phyloP scores from a whole-genome alignment of 2,888 invertebrate species.

The Lamellibrachia columna region DNA sequence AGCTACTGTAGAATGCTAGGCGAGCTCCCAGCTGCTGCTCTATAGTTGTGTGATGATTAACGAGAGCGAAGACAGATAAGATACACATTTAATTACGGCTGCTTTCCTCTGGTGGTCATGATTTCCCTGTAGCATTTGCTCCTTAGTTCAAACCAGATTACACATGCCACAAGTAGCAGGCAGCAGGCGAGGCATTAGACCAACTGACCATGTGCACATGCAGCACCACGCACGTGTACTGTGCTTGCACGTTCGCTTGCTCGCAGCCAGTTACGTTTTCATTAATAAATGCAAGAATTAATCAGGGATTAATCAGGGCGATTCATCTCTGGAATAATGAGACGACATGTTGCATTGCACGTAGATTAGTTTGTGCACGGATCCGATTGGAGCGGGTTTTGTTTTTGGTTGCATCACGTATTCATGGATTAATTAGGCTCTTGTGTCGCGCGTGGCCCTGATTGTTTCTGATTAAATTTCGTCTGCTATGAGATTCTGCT shows the following conservation, averaged over 20 bases:
- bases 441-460: neutral
- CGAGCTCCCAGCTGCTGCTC: neutral
- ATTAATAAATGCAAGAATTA: slow-evolving; percentile 16
- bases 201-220: neutral
- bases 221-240: neutral
- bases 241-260: neutral
- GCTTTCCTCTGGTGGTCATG: neutral
- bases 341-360: neutral
- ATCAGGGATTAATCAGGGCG: slow-evolving; percentile 7
- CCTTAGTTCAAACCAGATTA: neutral
- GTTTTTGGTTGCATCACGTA: slow-evolving; percentile 16
- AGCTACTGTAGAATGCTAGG: neutral
- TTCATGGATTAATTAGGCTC: neutral
- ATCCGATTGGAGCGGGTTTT: neutral
- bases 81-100: slow-evolving; percentile 5
- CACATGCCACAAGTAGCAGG: slow-evolving; percentile 1
- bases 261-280: neutral
- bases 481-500: neutral
- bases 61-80: neutral
- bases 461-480: slow-evolving; percentile 16
- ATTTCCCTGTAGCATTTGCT: slow-evolving; percentile 12
- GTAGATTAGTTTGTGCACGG: neutral
- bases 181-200: neutral
- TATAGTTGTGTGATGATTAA: neutral
- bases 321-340: slow-evolving; percentile 7